Conservation (phyloP, 2,113 vertebrate genomes). For the Dromas ardeola region DNA sequence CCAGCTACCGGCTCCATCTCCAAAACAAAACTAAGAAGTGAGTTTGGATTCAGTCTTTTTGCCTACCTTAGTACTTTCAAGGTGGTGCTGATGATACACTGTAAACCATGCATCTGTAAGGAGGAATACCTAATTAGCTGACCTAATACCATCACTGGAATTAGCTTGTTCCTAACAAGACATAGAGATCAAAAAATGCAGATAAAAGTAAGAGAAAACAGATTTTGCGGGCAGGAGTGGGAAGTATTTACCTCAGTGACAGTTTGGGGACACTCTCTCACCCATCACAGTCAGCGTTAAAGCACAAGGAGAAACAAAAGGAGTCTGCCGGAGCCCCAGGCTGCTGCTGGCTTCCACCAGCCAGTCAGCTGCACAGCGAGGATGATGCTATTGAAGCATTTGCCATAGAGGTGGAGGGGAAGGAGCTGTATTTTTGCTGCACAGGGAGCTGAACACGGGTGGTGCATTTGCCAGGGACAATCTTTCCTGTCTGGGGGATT, state of each 20-base stretch:
- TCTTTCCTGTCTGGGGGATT: not conserved
- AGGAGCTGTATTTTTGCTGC: not conserved
- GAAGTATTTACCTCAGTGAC: not conserved
- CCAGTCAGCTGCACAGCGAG: not conserved
- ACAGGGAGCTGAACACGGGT: not conserved
- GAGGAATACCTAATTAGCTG: not conserved
- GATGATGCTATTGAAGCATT: not conserved
- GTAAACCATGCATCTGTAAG: not conserved
- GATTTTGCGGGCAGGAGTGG: not conserved
- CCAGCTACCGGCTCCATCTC: not conserved
- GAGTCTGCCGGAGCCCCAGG: not conserved
- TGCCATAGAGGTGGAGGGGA: not conserved
- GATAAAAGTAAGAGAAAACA: conserved; percentile 24
- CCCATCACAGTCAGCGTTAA: not conserved
- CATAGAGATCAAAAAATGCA: not conserved
- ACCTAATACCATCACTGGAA: conserved; percentile 21
- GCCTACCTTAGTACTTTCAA: not conserved
- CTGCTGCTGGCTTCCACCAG: not conserved
- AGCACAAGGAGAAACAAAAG: not conserved
- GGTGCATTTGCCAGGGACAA: not conserved
- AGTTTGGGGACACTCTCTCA: conserved; percentile 32
- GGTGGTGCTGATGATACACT: not conserved
- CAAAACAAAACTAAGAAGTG: not conserved
- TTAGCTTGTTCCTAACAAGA: not conserved
- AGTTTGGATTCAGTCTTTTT: not conserved